Percentiles rank a stretch among this genome's conserved stretches.
Conservation (phyloP, 2,113 vertebrate species). For the Dinomys branickii region DNA sequence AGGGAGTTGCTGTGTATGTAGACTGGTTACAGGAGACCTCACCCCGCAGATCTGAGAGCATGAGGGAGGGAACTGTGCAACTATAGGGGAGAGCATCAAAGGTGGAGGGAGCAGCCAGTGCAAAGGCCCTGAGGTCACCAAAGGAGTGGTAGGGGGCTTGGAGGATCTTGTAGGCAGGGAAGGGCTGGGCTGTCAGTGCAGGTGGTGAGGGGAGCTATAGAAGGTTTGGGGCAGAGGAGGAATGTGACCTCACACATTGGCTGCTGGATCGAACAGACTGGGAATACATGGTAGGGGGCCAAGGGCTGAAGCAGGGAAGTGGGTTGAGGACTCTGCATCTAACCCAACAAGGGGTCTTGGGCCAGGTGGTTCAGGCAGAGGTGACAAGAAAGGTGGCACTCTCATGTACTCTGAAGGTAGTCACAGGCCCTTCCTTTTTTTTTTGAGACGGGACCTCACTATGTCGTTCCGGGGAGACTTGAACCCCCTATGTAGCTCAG, state of each 20-base stretch:
- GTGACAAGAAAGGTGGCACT: background rate
- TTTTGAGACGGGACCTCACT: background rate
- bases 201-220: background rate
- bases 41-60: background rate
- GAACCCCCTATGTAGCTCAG: background rate
- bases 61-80: background rate
- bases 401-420: background rate
- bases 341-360: background rate
- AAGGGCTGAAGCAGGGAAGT: background rate
- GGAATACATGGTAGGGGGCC: background rate
- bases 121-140: background rate
- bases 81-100: background rate
- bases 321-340: background rate
- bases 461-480: background rate
- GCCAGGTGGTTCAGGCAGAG: background rate
- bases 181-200: background rate
- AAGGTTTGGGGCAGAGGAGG: background rate
- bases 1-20: background rate
- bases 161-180: background rate
- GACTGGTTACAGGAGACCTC: background rate
- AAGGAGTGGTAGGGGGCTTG: accelerated
- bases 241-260: background rate
- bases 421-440: background rate
- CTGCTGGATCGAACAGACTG: background rate
- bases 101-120: background rate